Evolutionary conservation across 2,797 vertebrate species (phyloP), one percentile per base, ranked within the genome.

Genomic region (Aotus griseimembra): DNA sequence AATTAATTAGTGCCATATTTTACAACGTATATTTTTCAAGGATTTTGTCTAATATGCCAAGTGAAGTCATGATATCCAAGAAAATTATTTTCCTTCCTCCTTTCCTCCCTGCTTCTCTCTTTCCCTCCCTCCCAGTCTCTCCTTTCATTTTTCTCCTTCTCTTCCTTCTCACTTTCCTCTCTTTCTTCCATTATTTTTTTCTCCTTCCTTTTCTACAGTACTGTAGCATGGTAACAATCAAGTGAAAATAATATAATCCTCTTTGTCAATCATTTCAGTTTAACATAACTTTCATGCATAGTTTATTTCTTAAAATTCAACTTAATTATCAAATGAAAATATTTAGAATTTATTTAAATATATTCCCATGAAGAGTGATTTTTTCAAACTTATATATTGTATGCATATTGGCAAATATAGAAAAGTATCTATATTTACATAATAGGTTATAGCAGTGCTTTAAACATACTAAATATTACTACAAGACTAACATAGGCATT

Each of bases 71-170:
- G 3, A 57, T 61, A 93, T 19, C 19, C 36, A 58, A 95, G 12
- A 24, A 82, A 82, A 70, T 33, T 28, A 0, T 96, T 17, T 55
- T 76, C 57, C 61, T 79, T 57, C 10, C 22, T 36, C 41, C 12
- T 20, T 20, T 64, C 26, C 10, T 1, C 5, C 7, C 7, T 33
- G 2, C 9, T n/a, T 15, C 4, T 0, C 13, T 1, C 20, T 11
- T 22, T 55, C 15, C 1, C 1, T 30, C 1, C 0, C 13, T 46
- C 0, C 0, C n/a, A 19, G 10, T 46, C 8, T 1, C 0, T 15
- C 36, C 1, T 3, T 30, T 5, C 2, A 36, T 30, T 28, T 20
- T 70, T 76, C 1, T 0, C 39, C 4, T 44, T 4, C 30, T 5
- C 6, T 9, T 81, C 50, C 4, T 57, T 14, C 13, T 36, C 0